These are phyloP conservation scores for Salarias fasciatus DNA, from an alignment of 2,797 vertebrate genomes.

Conservation along the genomic window DNA sequence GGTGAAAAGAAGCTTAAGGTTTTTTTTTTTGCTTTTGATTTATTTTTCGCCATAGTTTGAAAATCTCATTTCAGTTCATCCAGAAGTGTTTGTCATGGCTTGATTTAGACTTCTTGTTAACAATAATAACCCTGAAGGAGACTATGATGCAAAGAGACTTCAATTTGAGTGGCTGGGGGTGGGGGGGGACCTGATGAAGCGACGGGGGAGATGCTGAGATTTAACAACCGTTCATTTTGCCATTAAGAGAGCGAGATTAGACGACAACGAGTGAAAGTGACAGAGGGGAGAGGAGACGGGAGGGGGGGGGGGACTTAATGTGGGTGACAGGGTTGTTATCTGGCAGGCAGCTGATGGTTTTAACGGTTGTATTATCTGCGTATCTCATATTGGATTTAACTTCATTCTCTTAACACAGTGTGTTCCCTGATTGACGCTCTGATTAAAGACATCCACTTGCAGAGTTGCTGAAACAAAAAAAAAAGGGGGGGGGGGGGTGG, in stretches of 20 bases:
- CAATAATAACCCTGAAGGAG: conserved; percentile 57
- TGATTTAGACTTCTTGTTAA: conserved; percentile 52
- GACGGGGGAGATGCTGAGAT: conserved; percentile 49
- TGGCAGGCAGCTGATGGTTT: conserved; percentile 66
- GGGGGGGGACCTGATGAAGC: not conserved
- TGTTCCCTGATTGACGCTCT: conserved; percentile 69
- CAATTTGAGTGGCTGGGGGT: conserved; percentile 9
- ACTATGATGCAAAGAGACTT: conserved; percentile 54
- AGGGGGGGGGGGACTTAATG: conserved; percentile 46
- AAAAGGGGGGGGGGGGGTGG: not conserved
- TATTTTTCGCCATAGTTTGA: not conserved
- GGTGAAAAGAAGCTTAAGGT: not conserved
- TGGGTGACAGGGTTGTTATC: conserved; percentile 73
- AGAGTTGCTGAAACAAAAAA: conserved; percentile 30
- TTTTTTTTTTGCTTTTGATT: conserved; percentile 6
- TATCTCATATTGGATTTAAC: conserved; percentile 77
- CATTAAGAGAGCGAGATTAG: conserved; percentile 52
- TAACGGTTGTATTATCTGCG: conserved; percentile 77
- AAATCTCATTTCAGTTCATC: conserved; percentile 46
- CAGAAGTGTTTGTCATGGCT: conserved; percentile 40
- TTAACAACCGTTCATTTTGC: conserved; percentile 65
- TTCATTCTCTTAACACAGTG: conserved; percentile 58
- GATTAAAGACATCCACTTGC: conserved; percentile 75
- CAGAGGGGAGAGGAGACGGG: not conserved
- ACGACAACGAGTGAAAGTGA: conserved; percentile 37